Percentiles rank a stretch among this genome's conserved stretches.
These are phyloP conservation scores for Characodon lateralis DNA, from an alignment of 2,797 vertebrate species.

Conservation along the genomic window DNA sequence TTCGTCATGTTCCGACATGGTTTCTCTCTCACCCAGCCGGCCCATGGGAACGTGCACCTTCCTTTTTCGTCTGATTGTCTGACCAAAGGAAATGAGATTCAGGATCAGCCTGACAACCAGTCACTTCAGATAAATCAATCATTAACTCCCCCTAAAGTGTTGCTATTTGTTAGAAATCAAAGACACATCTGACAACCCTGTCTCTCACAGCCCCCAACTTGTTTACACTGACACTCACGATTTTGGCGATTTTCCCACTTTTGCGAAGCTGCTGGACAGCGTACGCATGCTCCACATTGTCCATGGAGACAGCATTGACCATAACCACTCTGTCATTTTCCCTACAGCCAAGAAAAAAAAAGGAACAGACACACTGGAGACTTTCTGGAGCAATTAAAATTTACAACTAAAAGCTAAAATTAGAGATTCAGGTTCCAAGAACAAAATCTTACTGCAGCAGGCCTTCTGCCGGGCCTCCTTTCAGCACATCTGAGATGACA, in stretches of 20 bases:
- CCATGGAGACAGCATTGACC: constrained; percentile 99
- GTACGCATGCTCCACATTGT: constrained; percentile 98
- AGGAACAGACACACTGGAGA: constrained; percentile 54
- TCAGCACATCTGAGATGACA: constrained; percentile 98
- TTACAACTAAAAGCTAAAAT: constrained; percentile 45
- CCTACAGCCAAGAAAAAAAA: constrained; percentile 71
- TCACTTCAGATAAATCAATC: constrained; percentile 25
- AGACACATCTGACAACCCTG: background rate
- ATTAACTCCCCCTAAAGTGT: background rate
- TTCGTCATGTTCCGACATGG: constrained; percentile 92
- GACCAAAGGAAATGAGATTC: constrained; percentile 33
- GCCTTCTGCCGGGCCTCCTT: constrained; percentile 97
- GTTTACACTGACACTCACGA: constrained; percentile 83
- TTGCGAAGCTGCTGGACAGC: constrained; percentile 98
- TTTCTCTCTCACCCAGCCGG: constrained; percentile 90
- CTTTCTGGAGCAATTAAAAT: constrained; percentile 22
- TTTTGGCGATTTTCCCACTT: constrained; percentile 99
- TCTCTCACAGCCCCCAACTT: too few species aligned
- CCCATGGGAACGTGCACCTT: constrained; percentile 93
- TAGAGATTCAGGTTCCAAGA: constrained; percentile 18
- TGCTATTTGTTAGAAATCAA: background rate
- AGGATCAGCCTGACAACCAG: constrained; percentile 14
- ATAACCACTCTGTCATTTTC: constrained; percentile 99
- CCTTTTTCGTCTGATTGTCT: constrained; percentile 97
- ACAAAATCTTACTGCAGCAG: constrained; percentile 90